Conservation (phyloP, 1,140 invertebrate genomes). For the Drosophila murphyi region DNA sequence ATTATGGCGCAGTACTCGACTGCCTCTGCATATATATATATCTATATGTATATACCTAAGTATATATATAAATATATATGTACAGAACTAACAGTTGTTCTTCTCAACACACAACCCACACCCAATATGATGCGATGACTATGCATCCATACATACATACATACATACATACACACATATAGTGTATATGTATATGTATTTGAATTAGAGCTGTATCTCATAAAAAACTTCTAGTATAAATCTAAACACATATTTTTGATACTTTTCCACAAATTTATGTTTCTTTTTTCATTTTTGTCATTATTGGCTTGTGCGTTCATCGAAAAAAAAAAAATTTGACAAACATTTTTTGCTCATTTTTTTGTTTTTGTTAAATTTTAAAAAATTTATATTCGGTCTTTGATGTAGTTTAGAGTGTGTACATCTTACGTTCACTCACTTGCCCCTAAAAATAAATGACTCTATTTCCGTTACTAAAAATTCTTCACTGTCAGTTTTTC, state of each 20-base stretch:
- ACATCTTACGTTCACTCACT: background rate
- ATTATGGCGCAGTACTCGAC: slow-evolving; percentile 71
- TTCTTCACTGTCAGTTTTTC: slow-evolving; percentile 15
- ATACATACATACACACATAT: slow-evolving; percentile 4
- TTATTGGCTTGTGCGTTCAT: slow-evolving; percentile 10
- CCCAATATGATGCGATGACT: slow-evolving; percentile 58
- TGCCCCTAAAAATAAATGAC: slow-evolving; percentile 31
- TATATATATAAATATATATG: slow-evolving; percentile 12
- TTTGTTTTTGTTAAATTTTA: background rate
- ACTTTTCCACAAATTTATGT: slow-evolving; percentile 24
- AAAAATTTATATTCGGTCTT: slow-evolving; percentile 31
- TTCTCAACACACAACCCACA: slow-evolving; percentile 64
- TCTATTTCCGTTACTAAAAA: slow-evolving; percentile 38
- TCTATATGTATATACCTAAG: slow-evolving; percentile 23
- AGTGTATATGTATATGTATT: slow-evolving; percentile 20
- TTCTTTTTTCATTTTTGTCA: slow-evolving; percentile 25
- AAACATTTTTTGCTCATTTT: slow-evolving; percentile 7
- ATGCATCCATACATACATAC: background rate
- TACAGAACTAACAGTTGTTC: slow-evolving; percentile 58
- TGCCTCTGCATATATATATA: slow-evolving; percentile 16
- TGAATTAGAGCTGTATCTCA: slow-evolving; percentile 39
- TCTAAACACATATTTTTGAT: slow-evolving; percentile 3
- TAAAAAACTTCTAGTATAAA: slow-evolving; percentile 26
- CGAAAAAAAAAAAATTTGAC: background rate
- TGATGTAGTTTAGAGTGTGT: slow-evolving; percentile 38